Percentiles rank a stretch among this genome's conserved stretches.
phyloP scores from a whole-genome alignment of 2,113 vertebrate genomes.

The Tor tambroides region DNA sequence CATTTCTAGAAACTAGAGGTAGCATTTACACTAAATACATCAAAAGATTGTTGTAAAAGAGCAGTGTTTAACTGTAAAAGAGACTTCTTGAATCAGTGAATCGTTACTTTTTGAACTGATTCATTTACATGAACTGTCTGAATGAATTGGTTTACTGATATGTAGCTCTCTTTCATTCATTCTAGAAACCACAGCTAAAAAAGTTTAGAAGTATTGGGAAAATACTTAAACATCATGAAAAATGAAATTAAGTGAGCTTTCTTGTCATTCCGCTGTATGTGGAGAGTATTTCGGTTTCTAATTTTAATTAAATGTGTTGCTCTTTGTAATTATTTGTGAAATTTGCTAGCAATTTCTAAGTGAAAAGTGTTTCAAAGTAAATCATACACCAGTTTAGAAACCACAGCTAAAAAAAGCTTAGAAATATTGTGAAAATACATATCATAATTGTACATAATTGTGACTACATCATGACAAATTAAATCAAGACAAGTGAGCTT shows the following conservation, averaged over 20 bases:
- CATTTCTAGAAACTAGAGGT: too few relatives aligned
- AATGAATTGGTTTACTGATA: background rate
- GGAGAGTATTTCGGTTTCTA: background rate
- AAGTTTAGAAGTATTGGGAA: background rate
- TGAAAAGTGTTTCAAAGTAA: too few relatives aligned
- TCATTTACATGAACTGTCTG: background rate
- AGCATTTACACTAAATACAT: background rate
- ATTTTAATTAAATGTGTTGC: background rate
- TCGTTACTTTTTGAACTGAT: background rate
- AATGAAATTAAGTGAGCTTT: background rate
- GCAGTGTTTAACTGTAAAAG: background rate
- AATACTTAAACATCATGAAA: background rate
- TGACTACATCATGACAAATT: background rate
- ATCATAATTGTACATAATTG: background rate
- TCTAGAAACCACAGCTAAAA: background rate
- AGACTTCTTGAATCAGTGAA: background rate
- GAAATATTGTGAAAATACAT: background rate
- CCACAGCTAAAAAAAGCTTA: background rate
- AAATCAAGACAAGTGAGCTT: background rate
- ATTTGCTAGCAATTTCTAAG: too few relatives aligned
- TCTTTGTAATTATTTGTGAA: too few relatives aligned
- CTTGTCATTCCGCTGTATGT: background rate
- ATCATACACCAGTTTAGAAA: background rate
- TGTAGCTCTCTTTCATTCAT: background rate
- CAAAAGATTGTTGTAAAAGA: background rate